A percentile compares a stretch with the other conserved stretches of the same genome.
phyloP scores from a whole-genome alignment of 2,888 invertebrate species.

The Folsomia candida region DNA sequence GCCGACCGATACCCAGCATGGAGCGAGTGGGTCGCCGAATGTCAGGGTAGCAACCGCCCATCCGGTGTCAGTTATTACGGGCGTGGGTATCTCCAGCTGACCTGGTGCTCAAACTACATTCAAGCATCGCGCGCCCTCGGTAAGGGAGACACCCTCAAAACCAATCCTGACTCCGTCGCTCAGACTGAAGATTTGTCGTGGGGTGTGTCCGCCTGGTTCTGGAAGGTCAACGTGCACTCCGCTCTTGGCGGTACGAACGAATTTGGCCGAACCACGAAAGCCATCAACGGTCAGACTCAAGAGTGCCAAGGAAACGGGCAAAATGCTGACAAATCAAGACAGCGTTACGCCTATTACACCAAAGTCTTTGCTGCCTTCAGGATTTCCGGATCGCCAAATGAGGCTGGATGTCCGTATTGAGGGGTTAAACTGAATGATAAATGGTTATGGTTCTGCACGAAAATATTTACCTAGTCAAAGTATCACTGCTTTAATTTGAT shows the following conservation, averaged over 20 bases:
- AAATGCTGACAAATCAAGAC: constrained; percentile 10
- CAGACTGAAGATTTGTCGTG: constrained; percentile 34
- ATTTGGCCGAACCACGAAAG: constrained; percentile 34
- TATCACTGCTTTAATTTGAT: no score
- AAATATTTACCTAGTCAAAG: no score
- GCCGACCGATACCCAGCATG: no score
- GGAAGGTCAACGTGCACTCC: constrained; percentile 29
- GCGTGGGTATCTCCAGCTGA: constrained; percentile 36
- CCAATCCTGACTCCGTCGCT: constrained; percentile 39
- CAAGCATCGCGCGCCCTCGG: constrained; percentile 26
- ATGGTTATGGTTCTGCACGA: no score
- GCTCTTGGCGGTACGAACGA: constrained; percentile 20
- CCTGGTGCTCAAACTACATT: constrained; percentile 44
- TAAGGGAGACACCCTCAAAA: constrained; percentile 29
- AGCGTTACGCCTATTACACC: constrained; percentile 32
- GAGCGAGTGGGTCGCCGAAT: no score
- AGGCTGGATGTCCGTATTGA: constrained; percentile 34
- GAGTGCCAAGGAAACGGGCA: constrained; percentile 30
- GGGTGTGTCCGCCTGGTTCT: constrained; percentile 43
- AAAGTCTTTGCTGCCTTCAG: constrained; percentile 32
- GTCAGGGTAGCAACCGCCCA: no score
- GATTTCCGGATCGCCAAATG: constrained; percentile 30
- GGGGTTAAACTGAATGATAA: no score
- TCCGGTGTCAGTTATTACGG: no score
- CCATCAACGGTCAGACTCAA: constrained; percentile 34